Percentiles rank a stretch among this genome's conserved stretches.
Conservation (phyloP, 2,888 invertebrate species). For the Caradrina kadenii region DNA sequence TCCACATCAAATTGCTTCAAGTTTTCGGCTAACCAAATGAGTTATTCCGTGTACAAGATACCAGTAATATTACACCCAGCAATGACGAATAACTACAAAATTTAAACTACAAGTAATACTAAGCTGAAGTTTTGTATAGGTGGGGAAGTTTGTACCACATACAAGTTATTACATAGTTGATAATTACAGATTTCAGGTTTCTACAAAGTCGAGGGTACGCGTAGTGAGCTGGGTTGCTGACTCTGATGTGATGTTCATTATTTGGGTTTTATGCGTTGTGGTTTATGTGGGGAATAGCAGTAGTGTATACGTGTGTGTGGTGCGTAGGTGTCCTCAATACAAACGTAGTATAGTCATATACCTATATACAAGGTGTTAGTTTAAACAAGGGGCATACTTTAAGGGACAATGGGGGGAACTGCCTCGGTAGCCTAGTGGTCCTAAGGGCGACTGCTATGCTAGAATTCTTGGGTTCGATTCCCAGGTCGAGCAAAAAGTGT, state of each 20-base stretch:
- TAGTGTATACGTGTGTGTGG: no score
- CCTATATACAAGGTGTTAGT: no score
- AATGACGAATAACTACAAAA: slow-evolving; percentile 52
- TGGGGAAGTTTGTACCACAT: slow-evolving; percentile 47
- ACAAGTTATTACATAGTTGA: slow-evolving; percentile 53
- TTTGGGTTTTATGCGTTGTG: slow-evolving; percentile 3
- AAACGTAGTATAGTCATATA: no score
- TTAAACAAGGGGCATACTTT: no score
- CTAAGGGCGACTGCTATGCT: no score
- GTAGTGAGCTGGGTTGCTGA: neutral
- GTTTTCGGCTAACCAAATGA: slow-evolving; percentile 48
- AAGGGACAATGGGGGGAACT: no score
- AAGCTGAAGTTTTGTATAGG: slow-evolving; percentile 46
- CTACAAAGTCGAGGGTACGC: slow-evolving; percentile 19
- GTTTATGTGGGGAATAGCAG: no score
- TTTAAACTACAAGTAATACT: slow-evolving; percentile 43
- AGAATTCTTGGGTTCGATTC: no score
- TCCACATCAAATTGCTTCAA: slow-evolving; percentile 25
- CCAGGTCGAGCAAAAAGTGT: no score
- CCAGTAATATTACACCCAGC: slow-evolving; percentile 25
- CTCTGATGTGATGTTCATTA: slow-evolving; percentile 9
- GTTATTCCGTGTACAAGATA: slow-evolving; percentile 26
- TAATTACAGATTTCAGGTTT: slow-evolving; percentile 54
- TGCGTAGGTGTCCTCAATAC: no score
- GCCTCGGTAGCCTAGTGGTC: no score